Evolutionary conservation across 2,888 invertebrate genomes (phyloP), one percentile per base, ranked within the genome.

Genomic region (Epicampocera succincta): DNA sequence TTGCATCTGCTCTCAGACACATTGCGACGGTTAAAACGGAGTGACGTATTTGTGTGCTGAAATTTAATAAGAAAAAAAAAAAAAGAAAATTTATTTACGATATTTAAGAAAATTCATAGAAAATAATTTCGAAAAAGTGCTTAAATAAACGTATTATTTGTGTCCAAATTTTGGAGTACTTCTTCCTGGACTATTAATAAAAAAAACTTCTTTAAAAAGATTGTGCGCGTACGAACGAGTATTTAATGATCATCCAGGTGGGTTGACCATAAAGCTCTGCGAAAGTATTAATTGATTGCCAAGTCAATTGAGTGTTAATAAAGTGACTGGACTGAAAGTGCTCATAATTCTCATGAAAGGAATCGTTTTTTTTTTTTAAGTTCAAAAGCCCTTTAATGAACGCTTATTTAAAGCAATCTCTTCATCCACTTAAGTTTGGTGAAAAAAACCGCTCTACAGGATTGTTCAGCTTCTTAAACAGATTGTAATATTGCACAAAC

Each of bases 391-490:
- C 50, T 63, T 80, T 69, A 2, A 71, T 58, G 25, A 38, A 46
- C 75, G 71, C 80, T 80, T 80, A 80, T 33, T 75, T 71, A 75
- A 80, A 71, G 21, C 33, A 73, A 79, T 73, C 29, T 38, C 29
- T 42, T 52, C 71, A 75, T 54, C 60, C 72, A 61, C 66, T 66
- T 71, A 75, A 40, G 58, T 17, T 42, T 33, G 15, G 5, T 25
- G 25, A 25, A 25, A 25, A 25, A 25, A 25, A 25, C 2, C 5
- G 25, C 25, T 25, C 25, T 3, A 25, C 25, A 3, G 25, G 25
- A 25, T 66, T n/a, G n/a, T n/a, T 60, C 38, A 54, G 54, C 19
- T 63, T 69, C 13, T 46, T 52, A 46, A 52, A 19, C 46, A 76
- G 44, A 38, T 76, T 33, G 33, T 33, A 9, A 29, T 33, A 8